phyloP scores from a whole-genome alignment of 2,797 vertebrate species.

The Sternarchorhynchus goeldii region DNA sequence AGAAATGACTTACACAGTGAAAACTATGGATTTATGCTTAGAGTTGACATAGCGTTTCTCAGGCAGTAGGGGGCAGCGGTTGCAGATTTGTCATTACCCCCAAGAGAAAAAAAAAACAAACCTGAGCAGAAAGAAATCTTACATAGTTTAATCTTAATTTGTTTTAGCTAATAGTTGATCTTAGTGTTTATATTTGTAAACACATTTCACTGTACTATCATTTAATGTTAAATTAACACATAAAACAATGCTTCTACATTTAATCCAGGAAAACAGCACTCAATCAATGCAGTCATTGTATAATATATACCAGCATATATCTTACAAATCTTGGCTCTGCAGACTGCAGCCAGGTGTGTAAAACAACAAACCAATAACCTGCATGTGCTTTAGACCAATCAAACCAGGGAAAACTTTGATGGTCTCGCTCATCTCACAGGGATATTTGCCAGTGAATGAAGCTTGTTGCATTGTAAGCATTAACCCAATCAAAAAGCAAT shows the following conservation, averaged over 20 bases:
- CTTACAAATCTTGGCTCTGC: constrained; percentile 22
- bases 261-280: background rate
- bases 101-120: background rate
- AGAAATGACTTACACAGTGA: background rate
- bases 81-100: constrained; percentile 23
- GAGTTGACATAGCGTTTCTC: constrained; percentile 13
- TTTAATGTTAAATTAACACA: too few relatives aligned
- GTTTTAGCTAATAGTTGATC: too few relatives aligned
- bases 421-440: constrained; percentile 23
- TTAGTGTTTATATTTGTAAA: too few relatives aligned
- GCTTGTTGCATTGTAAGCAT: constrained; percentile 54
- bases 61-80: constrained; percentile 65
- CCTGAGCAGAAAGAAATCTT: background rate
- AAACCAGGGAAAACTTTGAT: constrained; percentile 36
- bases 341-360: constrained; percentile 20
- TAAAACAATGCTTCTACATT: background rate
- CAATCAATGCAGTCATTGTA: background rate
- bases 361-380: constrained; percentile 45
- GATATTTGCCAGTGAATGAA: constrained; percentile 44
- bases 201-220: too few relatives aligned
- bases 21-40: background rate
- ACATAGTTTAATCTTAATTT: too few relatives aligned
- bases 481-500: constrained; percentile 57
- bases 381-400: constrained; percentile 37
- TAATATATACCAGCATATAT: constrained; percentile 6